Base-by-base conservation (phyloP, 1,140 invertebrate species). In the Steinernema feltiae region DNA sequence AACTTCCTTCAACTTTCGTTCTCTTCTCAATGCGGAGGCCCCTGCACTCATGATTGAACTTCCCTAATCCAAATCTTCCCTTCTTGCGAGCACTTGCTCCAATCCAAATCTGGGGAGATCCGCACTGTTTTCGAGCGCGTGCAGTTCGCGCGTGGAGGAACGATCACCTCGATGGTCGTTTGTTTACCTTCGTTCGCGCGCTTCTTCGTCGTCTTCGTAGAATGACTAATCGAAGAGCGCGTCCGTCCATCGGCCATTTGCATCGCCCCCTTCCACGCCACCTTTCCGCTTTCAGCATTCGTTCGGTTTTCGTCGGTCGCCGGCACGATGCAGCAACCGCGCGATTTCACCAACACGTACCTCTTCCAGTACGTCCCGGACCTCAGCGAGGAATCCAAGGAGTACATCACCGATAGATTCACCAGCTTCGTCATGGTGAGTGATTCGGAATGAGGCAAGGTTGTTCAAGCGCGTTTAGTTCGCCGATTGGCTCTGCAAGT, bases 401-500 rank as follows among this genome's bases (percentile, higher is more conserved):
- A 63, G 53, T 15, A 15, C 15, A 63, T 63, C 12, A 63, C 53
- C 7, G 53, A 63, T 21, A 63, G 24, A 21, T 63, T 63, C 24
- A 27, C 53, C 53, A 63, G 53, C 53, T 63, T 27, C 53, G 53
- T 63, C 24, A 63, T 63, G 53, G 53, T 63, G 24, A 27, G 27
- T 77, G 0, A n/a, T n/a, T n/a, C n/a, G n/a, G n/a, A n/a, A n/a
- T n/a, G n/a, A n/a, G n/a, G n/a, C n/a, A n/a, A n/a, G n/a, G n/a
- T n/a, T n/a, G n/a, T n/a, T n/a, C n/a, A n/a, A n/a, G n/a, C n/a
- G n/a, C n/a, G n/a, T n/a, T 76, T 76, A 88, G 88, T 79, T 82
- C 53, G 73, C 85, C 53, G 85, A 87, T 72, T 89, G 88, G 88
- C 85, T 87, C 79, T 86, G 88, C 53, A 82, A 84, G 46, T 85